Evolutionary conservation across 1,140 invertebrate genomes (phyloP), one percentile per base, ranked within the genome.

Genomic region (Ephestia elutella): DNA sequence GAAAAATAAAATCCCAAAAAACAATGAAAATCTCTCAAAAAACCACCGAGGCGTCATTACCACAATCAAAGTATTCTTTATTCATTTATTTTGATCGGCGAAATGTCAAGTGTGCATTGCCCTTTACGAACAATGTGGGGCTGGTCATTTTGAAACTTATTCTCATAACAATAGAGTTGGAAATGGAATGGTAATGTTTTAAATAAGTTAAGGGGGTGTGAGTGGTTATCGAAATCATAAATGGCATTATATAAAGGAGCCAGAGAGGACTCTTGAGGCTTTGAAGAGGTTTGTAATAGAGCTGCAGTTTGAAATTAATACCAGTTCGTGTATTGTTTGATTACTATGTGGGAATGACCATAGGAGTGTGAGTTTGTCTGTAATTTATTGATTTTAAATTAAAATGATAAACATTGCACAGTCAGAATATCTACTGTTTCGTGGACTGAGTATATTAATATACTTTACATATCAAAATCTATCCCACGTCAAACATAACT

Each of bases 191-290:
- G 13, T 5, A 17, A 4, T 7, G 7, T 13, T 5, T 38, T 30
- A 53, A 51, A 62, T 48, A 56, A 57, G 63, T 70, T 30, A 56
- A 32, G 65, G 67, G 70, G 66, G 68, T 63, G 61, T 66, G 66
- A 85, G 82, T 82, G 79, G 80, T 76, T 74, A 78, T 81, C 71
- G 74, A 75, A 79, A 79, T 44, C 60, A 70, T 74, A 82, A 85
- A 82, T 78, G 78, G 81, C 76, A 75, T 79, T 53, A 53, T 53
- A 25, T 53, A 25, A 53, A 53, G 50, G 50, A 53, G 50, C 50
- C 50, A 68, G 66, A 66, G 64, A 73, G 65, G 62, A 59, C 68
- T 60, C 71, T 74, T 68, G 62, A 74, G 69, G 70, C 70, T 62
- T 65, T 63, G 20, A 50, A 70, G 67, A 65, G 71, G 59, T 66